phyloP scores from a whole-genome alignment of 23 tunicate genomes.

The Halocynthia roretzi region DNA sequence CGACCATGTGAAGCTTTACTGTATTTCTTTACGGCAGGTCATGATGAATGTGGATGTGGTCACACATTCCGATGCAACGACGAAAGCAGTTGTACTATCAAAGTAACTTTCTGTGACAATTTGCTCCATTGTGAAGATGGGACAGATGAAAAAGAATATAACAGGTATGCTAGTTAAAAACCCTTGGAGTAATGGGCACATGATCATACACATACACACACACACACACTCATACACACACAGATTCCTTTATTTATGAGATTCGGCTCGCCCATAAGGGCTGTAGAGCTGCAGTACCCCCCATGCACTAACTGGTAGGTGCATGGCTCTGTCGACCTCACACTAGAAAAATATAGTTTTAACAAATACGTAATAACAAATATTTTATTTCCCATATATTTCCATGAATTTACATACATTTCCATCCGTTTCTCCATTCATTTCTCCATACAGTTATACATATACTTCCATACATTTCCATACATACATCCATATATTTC shows the following conservation, averaged over 20 bases:
- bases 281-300: too few species aligned
- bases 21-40: constrained; percentile 17
- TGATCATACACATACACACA: not conserved
- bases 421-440: too few species aligned
- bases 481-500: too few species aligned
- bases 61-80: constrained; percentile 41
- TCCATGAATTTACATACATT: too few species aligned
- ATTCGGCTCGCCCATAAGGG: too few species aligned
- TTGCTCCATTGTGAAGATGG: constrained; percentile 25
- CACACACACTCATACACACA: not conserved
- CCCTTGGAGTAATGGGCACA: not conserved
- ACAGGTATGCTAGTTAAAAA: constrained; percentile 1
- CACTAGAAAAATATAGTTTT: too few species aligned
- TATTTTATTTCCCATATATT: too few species aligned
- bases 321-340: too few species aligned
- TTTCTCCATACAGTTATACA: too few species aligned
- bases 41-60: constrained; percentile 48
- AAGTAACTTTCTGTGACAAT: constrained; percentile 48
- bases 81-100: not conserved
- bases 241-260: constrained; percentile 1
- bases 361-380: too few species aligned
- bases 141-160: constrained; percentile 41
- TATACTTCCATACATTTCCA: too few species aligned
- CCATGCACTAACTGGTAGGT: too few species aligned
- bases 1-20: not conserved